Percentiles rank a stretch among this genome's conserved stretches.
phyloP scores from a whole-genome alignment of 2,888 invertebrate genomes.

The Rhingia rostrata region DNA sequence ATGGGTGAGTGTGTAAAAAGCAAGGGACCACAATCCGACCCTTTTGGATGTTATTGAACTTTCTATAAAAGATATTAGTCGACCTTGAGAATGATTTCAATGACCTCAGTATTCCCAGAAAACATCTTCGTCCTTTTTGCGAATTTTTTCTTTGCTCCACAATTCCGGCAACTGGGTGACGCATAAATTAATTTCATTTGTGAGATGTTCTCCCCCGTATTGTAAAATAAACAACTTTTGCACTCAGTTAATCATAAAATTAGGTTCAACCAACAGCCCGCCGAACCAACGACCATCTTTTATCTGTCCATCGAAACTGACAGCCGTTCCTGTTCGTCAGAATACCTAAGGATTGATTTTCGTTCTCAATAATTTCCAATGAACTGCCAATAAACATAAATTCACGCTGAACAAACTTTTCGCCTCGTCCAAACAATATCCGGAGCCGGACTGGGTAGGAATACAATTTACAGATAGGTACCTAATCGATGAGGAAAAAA shows the following conservation, averaged over 20 bases:
- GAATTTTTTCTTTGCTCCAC: too few species aligned
- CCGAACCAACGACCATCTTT: neutral
- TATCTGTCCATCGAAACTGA: neutral
- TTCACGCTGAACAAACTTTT: constrained; percentile 37
- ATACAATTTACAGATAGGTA: neutral
- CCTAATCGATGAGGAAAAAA: neutral
- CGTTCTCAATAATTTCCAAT: constrained; percentile 15
- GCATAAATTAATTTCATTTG: too few species aligned
- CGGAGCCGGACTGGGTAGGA: neutral
- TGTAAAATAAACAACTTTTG: neutral
- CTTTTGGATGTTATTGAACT: too few species aligned
- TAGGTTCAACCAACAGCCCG: constrained; percentile 6
- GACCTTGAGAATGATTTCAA: too few species aligned
- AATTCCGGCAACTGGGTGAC: too few species aligned
- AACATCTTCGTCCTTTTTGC: too few species aligned
- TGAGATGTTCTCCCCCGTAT: too few species aligned
- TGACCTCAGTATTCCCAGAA: too few species aligned
- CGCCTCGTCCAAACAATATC: constrained; percentile 7
- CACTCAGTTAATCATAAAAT: constrained; percentile 13
- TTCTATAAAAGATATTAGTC: too few species aligned
- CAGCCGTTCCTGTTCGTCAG: neutral
- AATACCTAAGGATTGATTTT: neutral
- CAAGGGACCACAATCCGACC: too few species aligned
- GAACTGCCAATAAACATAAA: constrained; percentile 44
- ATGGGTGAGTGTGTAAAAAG: too few species aligned